Percentiles rank a stretch among this genome's conserved stretches.
These are phyloP conservation scores for Molossus molossus DNA, from an alignment of 2,797 vertebrate genomes.

Conservation along the genomic window DNA sequence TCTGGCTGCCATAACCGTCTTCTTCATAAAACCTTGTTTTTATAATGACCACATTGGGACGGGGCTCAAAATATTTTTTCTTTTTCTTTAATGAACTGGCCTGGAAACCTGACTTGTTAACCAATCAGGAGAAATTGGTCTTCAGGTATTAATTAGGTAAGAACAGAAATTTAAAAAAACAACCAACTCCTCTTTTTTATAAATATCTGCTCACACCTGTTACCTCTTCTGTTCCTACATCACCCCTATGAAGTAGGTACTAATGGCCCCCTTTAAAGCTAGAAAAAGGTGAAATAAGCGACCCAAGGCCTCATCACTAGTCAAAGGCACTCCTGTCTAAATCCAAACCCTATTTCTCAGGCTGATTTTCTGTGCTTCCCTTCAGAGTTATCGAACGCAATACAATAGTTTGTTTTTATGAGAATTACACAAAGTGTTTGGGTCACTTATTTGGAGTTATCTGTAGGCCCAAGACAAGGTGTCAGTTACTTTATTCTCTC, in stretches of 20 bases:
- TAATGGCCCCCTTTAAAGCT: neutral
- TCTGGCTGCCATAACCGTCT: neutral
- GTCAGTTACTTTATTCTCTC: neutral
- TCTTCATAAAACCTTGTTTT: neutral
- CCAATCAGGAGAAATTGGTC: neutral
- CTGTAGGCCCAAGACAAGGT: neutral
- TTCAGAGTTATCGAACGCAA: neutral
- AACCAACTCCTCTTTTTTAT: neutral
- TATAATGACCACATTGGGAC: neutral
- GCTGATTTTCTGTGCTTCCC: neutral
- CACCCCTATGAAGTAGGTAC: neutral
- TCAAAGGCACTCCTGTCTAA: conserved; percentile 6
- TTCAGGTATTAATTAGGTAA: neutral
- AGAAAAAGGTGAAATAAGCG: neutral
- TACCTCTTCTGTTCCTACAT: neutral
- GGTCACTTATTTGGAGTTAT: neutral
- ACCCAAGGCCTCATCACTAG: neutral
- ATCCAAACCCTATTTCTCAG: neutral
- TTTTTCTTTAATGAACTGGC: neutral
- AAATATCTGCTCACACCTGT: neutral
- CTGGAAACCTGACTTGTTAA: neutral
- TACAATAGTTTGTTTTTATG: neutral
- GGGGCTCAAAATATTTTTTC: neutral
- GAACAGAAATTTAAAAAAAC: neutral
- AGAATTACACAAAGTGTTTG: neutral